Evolutionary conservation across 2,888 invertebrate species (phyloP).

Genomic region (Hypomecis punctinalis): DNA sequence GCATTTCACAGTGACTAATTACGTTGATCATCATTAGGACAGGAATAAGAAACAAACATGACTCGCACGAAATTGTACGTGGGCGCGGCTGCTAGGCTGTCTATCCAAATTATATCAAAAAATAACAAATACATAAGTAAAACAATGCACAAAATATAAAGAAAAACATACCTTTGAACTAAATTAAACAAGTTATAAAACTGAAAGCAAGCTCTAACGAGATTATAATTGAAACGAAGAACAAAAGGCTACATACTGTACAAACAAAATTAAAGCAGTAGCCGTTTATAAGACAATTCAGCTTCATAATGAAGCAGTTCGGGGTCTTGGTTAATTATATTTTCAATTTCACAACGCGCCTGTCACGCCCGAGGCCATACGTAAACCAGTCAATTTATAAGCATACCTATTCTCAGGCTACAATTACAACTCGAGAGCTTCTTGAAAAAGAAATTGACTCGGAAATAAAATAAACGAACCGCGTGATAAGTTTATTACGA

Average conservation of each 20-base stretch:
- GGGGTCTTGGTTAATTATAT: slow-evolving; percentile 71
- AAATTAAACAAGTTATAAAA: slow-evolving; percentile 1
- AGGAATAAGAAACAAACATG: slow-evolving; percentile 39
- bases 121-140: neutral
- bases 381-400: slow-evolving; percentile 54
- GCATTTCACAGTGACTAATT: slow-evolving; percentile 66
- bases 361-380: slow-evolving; percentile 57
- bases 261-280: slow-evolving; percentile 56
- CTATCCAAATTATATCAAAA: no score
- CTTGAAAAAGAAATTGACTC: slow-evolving; percentile 40
- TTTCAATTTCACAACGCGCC: slow-evolving; percentile 75
- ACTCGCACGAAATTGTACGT: slow-evolving; percentile 10
- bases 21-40: slow-evolving; percentile 56
- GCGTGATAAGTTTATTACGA: slow-evolving; percentile 37
- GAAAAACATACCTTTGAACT: neutral
- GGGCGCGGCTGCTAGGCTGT: neutral
- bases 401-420: slow-evolving; percentile 52
- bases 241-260: slow-evolving; percentile 18
- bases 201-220: slow-evolving; percentile 8
- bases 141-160: neutral
- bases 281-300: slow-evolving; percentile 67
- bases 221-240: slow-evolving; percentile 12
- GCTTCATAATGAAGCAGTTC: slow-evolving; percentile 65
- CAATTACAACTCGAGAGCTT: slow-evolving; percentile 47
- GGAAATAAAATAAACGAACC: slow-evolving; percentile 43